Base-by-base conservation (phyloP, 2,888 invertebrate species). In the Melinaea marsaeus region DNA sequence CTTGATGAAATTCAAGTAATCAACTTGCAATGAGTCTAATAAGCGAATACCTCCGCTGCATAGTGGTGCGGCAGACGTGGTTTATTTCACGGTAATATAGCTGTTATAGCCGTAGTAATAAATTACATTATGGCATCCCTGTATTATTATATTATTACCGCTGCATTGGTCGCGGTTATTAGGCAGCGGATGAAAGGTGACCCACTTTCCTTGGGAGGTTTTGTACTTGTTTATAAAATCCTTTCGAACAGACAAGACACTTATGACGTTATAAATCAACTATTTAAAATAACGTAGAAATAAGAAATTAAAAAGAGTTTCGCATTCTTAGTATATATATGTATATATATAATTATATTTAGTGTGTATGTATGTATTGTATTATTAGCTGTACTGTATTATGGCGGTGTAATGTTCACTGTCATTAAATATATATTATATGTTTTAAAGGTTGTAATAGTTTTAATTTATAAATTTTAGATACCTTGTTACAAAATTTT, bases 141-240 rank as follows among this genome's bases (percentile, higher is more conserved):
- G 46, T 37, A 57, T 57, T 42, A 57, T 62, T 65, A 62, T 54
- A 35, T 32, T 34, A 57, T 42, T 47, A 55, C n/a, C 32, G 37
- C 55, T 42, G 13, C 35, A 56, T 62, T 65, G 58, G 58, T 62
- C 54, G 61, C 62, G 58, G 47, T 47, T 57, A 59, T 64, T 54
- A 48, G 55, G 56, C 60, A 60, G 57, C 55, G 37, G 48, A 61
- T 61, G 64, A 64, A 58, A 61, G 57, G 55, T 37, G 60, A 66
- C 61, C 63, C 54, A 63, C 66, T 66, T 66, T 63, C 58, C 11
- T 61, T 45, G 56, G 61, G 58, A 63, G 63, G 60, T 66, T 63
- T 47, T 33, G 37, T 56, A 61, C 56, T 61, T 37, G 46, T 56
- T 61, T 56, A 47, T 57, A 61, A 61, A 57, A 51, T n/a, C 45